phyloP scores from a whole-genome alignment of 2,888 invertebrate species.

The Lasioglossum calceatum region DNA sequence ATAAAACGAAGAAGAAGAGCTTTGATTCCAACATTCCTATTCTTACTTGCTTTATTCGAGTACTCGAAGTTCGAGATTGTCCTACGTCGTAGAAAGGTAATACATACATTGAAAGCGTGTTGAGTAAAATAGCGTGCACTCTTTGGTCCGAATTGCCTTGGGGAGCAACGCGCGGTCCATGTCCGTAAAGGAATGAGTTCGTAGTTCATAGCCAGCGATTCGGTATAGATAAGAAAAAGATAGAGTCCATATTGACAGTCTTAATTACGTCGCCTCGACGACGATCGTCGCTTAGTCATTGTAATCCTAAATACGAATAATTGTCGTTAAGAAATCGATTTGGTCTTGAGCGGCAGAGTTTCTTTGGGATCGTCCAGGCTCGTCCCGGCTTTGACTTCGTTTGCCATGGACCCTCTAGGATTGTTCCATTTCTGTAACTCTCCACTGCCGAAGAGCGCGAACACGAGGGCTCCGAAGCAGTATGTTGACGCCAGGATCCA shows the following conservation, averaged over 20 bases:
- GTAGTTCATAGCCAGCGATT: neutral
- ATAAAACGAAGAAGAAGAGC: neutral
- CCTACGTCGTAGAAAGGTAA: neutral
- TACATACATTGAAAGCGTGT: neutral
- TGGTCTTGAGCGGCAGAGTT: constrained; percentile 83
- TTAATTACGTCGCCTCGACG: neutral
- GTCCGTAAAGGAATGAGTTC: neutral
- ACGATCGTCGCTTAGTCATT: neutral
- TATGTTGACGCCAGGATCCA: constrained; percentile 92
- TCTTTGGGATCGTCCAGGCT: constrained; percentile 75
- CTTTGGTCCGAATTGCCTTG: neutral
- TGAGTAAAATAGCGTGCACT: neutral
- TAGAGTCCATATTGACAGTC: neutral
- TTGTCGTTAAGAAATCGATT: constrained; percentile 61
- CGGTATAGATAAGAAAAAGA: neutral
- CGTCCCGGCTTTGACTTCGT: constrained; percentile 35
- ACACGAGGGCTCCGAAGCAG: constrained; percentile 88
- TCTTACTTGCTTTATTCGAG: neutral
- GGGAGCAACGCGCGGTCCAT: neutral
- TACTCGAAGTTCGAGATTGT: neutral
- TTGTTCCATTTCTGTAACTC: constrained; percentile 87
- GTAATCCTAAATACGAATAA: neutral
- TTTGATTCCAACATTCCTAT: neutral
- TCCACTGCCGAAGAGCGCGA: constrained; percentile 88
- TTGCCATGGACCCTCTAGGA: constrained; percentile 57